Conservation (phyloP, 1,140 invertebrate species). For the Teleopsis dalmanni region DNA sequence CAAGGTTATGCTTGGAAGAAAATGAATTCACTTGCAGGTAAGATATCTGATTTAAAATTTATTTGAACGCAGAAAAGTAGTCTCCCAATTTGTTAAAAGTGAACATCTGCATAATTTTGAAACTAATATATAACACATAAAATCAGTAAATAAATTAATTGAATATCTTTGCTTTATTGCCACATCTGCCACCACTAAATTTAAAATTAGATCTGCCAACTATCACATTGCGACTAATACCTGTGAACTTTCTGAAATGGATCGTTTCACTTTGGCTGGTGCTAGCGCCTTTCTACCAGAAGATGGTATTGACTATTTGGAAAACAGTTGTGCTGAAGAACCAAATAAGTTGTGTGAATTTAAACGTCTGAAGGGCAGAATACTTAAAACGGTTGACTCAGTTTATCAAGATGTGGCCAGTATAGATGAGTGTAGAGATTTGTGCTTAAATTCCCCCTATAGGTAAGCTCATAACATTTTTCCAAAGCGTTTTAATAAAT, state of each 20-base stretch:
- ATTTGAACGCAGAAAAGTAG: no score
- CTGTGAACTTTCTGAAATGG: conserved; percentile 83
- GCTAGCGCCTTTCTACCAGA: conserved; percentile 60
- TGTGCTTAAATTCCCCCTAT: conserved; percentile 79
- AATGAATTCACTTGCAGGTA: conserved; percentile 84
- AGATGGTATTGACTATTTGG: conserved; percentile 74
- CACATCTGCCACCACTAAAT: no score
- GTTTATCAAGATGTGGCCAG: conserved; percentile 84
- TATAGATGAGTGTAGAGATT: conserved; percentile 76
- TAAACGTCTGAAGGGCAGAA: conserved; percentile 76
- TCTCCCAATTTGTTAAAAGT: no score
- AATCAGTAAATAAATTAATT: no score
- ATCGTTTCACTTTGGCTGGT: conserved; percentile 76
- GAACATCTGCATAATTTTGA: no score
- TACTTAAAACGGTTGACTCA: conserved; percentile 88
- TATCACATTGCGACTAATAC: conserved; percentile 76
- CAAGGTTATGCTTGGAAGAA: conserved; percentile 81
- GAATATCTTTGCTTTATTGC: no score
- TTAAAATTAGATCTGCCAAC: conserved; percentile 89
- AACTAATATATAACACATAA: no score
- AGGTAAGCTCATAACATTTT: no score
- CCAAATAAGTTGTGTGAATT: conserved; percentile 88
- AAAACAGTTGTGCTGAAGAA: conserved; percentile 85
- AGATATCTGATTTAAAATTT: conserved; percentile 45
- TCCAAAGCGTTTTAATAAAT: no score